Conservation (phyloP, 2,888 invertebrate species). For the Agriopis aurantiaria region DNA sequence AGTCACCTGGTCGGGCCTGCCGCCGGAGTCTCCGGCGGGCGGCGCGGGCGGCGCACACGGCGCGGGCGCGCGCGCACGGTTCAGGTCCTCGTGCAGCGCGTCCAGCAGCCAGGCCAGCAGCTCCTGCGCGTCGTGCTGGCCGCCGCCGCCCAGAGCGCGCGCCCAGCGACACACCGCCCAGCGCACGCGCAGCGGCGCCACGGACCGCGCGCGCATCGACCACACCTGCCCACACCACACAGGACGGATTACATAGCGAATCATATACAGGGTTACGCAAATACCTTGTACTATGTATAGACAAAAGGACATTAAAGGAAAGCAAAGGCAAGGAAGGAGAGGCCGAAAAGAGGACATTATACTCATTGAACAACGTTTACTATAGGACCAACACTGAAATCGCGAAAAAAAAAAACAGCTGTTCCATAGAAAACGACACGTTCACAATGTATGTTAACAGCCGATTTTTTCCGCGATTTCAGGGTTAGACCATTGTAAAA, state of each 20-base stretch:
- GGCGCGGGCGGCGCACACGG: slow-evolving; percentile 66
- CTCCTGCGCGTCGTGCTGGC: slow-evolving; percentile 98
- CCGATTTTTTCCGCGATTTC: no score
- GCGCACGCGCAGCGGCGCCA: slow-evolving; percentile 94
- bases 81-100: slow-evolving; percentile 94
- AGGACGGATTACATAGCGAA: background rate
- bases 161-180: slow-evolving; percentile 95
- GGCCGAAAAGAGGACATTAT: no score
- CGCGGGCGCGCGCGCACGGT: slow-evolving; percentile 46
- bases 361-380: no score
- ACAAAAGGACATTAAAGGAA: no score
- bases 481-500: no score
- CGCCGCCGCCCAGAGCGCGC: slow-evolving; percentile 94
- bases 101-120: slow-evolving; percentile 96
- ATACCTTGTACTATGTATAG: no score
- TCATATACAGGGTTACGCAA: no score
- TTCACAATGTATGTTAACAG: no score
- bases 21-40: slow-evolving; percentile 59
- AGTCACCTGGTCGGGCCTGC: slow-evolving; percentile 88
- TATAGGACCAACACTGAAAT: no score
- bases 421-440: no score
- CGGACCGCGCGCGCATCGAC: slow-evolving; percentile 93
- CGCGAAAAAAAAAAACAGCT: no score
- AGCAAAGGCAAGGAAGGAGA: no score
- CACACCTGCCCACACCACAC: slow-evolving; percentile 85